Evolutionary conservation across 2,888 invertebrate genomes (phyloP).

Genomic region (Phaonia tiefii): DNA sequence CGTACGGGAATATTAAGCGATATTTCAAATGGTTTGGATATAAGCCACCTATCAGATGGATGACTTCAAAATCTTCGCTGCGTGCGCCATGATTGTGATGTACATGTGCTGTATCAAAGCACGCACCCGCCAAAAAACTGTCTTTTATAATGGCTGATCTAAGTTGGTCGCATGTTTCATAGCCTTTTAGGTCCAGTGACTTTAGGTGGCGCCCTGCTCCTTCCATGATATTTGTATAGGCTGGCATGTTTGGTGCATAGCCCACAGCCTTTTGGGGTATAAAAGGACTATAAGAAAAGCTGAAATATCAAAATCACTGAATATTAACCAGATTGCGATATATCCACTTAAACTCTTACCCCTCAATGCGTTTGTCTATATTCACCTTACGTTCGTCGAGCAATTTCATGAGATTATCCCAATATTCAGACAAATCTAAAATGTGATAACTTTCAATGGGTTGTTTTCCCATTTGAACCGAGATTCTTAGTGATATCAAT

Average conservation of each 20-base stretch:
- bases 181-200: constrained; percentile 38
- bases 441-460: constrained; percentile 21
- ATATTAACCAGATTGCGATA: not conserved
- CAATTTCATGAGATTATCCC: not conserved
- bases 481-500: constrained; percentile 85
- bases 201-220: constrained; percentile 6
- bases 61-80: not conserved
- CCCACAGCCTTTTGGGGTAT: constrained; percentile 69
- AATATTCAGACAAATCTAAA: constrained; percentile 17
- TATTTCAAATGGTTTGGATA: constrained; percentile 64
- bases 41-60: constrained; percentile 4
- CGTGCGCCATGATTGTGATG: not conserved
- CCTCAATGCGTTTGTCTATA: not conserved
- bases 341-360: not conserved
- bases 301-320: not conserved
- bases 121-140: constrained; percentile 71
- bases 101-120: constrained; percentile 81
- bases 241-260: constrained; percentile 68
- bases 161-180: constrained; percentile 52
- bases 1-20: constrained; percentile 71
- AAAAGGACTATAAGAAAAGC: constrained; percentile 61
- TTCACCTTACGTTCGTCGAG: constrained; percentile 4
- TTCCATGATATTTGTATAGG: constrained; percentile 60
- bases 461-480: constrained; percentile 69
- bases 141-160: constrained; percentile 48